Conservation (phyloP, 2,113 vertebrate genomes). For the Rhinoderma darwinii region DNA sequence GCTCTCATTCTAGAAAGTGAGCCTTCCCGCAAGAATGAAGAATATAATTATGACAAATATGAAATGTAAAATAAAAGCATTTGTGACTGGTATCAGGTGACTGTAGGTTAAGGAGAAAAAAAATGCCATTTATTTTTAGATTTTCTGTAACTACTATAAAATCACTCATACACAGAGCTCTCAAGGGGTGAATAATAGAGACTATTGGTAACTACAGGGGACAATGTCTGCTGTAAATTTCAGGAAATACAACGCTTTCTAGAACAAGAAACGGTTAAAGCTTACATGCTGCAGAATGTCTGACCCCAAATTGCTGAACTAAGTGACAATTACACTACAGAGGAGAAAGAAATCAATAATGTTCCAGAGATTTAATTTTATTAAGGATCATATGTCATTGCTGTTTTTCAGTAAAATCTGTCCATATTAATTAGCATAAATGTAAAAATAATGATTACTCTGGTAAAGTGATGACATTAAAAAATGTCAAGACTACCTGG, state of each 20-base stretch:
- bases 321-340: slow-evolving; percentile 35
- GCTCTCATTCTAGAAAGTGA: slow-evolving; percentile 11
- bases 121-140: slow-evolving; percentile 5
- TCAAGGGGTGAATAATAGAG: not conserved
- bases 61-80: slow-evolving; percentile 27
- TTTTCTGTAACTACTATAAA: slow-evolving; percentile 33
- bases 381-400: slow-evolving; percentile 23
- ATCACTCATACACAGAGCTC: not conserved
- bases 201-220: slow-evolving; percentile 7
- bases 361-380: slow-evolving; percentile 33
- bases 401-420: slow-evolving; percentile 26
- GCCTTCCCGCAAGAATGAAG: slow-evolving; percentile 36
- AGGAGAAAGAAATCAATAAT: slow-evolving; percentile 45
- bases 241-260: not conserved
- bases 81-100: slow-evolving; percentile 16
- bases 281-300: not conserved
- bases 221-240: not conserved
- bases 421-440: slow-evolving; percentile 28
- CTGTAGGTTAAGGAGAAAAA: slow-evolving; percentile 14
- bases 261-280: slow-evolving; percentile 15
- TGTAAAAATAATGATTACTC: slow-evolving; percentile 44
- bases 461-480: slow-evolving; percentile 18
- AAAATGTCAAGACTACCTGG: slow-evolving; percentile 17
- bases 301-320: slow-evolving; percentile 38
- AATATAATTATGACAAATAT: slow-evolving; percentile 39